Evolutionary conservation across 2,888 invertebrate genomes (phyloP), one percentile per base, ranked within the genome.

Genomic region (Melieria crassipennis): DNA sequence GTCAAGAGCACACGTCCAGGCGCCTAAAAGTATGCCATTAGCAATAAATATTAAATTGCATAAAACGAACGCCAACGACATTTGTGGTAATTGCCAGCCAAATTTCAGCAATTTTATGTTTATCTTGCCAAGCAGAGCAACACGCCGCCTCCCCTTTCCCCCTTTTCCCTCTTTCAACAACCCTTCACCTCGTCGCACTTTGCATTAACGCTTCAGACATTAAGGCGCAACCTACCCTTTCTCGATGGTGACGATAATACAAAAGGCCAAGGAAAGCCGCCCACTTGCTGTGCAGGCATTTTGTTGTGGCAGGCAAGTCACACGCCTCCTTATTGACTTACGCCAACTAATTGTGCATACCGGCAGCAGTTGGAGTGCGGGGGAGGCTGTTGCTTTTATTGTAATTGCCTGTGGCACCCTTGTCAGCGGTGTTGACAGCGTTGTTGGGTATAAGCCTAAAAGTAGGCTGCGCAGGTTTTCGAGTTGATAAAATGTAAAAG

Each of bases 381-480:
- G 50, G 3, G 50, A 11, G 50, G 50, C 9, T 10, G 50, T 62
- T 47, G 56, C 63, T 52, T 76, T 74, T 71, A 76, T 79, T 79
- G 80, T 81, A 81, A 81, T 80, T 81, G 81, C 76, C 72, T 72
- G 73, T 73, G 77, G 77, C 81, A 79, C 81, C 81, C 82, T 80
- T 82, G 80, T 81, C 82, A 80, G 62, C 63, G 47, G 70, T 45
- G 70, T 50, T 69, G 74, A 63, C 72, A 69, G 62, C 57, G 46
- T 63, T 42, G 55, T 75, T 72, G 62, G 47, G 58, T 64, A 61
- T 61, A 71, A 76, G 71, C 77, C 73, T 73, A 71, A 75, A 76
- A 75, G 74, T 76, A 78, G 78, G 77, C 76, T 62, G 13, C 55
- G 77, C 77, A 77, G 70, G 76, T 80, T 75, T 75, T 78, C 75